Base-by-base conservation (phyloP, 2,888 invertebrate genomes). In the Oscheius myriophilus region DNA sequence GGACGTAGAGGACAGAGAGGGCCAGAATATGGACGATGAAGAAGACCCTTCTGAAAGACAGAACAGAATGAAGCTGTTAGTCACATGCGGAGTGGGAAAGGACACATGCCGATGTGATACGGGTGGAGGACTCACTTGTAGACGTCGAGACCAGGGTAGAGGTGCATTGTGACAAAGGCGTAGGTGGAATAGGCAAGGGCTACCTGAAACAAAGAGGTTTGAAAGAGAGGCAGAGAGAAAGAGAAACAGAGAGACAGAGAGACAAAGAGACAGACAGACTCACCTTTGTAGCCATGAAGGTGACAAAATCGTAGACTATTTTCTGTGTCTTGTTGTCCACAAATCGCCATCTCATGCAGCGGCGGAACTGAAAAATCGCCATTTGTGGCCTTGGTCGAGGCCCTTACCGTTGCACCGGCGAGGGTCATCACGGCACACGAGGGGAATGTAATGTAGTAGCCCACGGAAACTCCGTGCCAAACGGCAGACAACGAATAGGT, bases 401-500 rank as follows among this genome's bases (percentile, higher is more conserved):
- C 33, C 57, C 70, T 59, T 57, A 78, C 78, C 0, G 76, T 79
- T 52, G 69, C 67, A 33, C 69, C 92, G 25, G 93, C 92, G 69
- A 92, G 89, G 3, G 96, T 96, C 87, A 94, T 92, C 18, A 96
- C 85, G 2, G 94, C 95, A 18, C 93, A 95, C 25, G 92, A 41
- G 75, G 93, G 91, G 89, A 97, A 97, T 6, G 95, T 95, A 82
- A 96, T 88, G 87, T 92, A 93, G 87, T 93, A 93, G 63, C 94
- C 96, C 86, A 88, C 75, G 58, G 84, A 85, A 62, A 86, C 82
- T 25, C 86, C 86, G 67, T 98, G 97, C 97, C 98, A 98, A 65
- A 96, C 88, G 23, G 96, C 96, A 52, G 95, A 95, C 71, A 95
- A 90, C 39, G 91, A 89, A 88, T 94, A 96, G 11, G 95, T 95